phyloP scores from a whole-genome alignment of 2,113 vertebrate genomes.

The Percopsis transmontana region DNA sequence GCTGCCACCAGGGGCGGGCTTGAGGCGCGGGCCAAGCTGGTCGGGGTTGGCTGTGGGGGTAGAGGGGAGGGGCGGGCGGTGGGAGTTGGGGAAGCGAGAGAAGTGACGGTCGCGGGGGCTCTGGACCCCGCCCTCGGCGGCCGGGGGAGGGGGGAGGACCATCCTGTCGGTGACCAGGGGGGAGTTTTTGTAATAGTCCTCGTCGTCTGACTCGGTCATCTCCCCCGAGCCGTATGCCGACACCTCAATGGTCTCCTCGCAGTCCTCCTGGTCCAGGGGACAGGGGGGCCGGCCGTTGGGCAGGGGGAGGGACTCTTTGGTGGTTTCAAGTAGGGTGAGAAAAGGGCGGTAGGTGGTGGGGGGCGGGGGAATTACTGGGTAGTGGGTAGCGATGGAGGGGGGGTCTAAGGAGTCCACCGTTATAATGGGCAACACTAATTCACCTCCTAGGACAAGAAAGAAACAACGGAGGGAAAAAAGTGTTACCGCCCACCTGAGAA shows the following conservation, averaged over 20 bases:
- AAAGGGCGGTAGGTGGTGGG: constrained; percentile 88
- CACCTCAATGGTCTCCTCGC: constrained; percentile 88
- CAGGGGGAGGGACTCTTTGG: constrained; percentile 84
- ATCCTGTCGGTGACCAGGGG: constrained; percentile 89
- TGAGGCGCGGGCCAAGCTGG: constrained; percentile 66
- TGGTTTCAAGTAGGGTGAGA: constrained; percentile 85
- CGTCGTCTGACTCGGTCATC: constrained; percentile 91
- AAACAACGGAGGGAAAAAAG: constrained; percentile 66
- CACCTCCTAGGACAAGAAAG: constrained; percentile 90
- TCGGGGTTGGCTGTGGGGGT: constrained; percentile 81
- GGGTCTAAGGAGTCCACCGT: constrained; percentile 94
- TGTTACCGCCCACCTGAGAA: constrained; percentile 60
- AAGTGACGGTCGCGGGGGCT: constrained; percentile 78
- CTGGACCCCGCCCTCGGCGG: constrained; percentile 70
- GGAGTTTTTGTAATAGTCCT: constrained; percentile 92
- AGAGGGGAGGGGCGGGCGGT: constrained; percentile 72
- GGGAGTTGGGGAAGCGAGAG: constrained; percentile 72
- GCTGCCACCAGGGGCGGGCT: constrained; percentile 59
- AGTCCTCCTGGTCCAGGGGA: constrained; percentile 88
- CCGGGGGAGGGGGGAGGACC: constrained; percentile 79
- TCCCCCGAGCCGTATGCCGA: constrained; percentile 92
- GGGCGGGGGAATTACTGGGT: constrained; percentile 88
- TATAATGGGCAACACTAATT: constrained; percentile 95
- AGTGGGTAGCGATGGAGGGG: constrained; percentile 88
- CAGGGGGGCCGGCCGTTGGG: constrained; percentile 80